Conservation (phyloP, 2,797 vertebrate species). For the Diplodus sargus region DNA sequence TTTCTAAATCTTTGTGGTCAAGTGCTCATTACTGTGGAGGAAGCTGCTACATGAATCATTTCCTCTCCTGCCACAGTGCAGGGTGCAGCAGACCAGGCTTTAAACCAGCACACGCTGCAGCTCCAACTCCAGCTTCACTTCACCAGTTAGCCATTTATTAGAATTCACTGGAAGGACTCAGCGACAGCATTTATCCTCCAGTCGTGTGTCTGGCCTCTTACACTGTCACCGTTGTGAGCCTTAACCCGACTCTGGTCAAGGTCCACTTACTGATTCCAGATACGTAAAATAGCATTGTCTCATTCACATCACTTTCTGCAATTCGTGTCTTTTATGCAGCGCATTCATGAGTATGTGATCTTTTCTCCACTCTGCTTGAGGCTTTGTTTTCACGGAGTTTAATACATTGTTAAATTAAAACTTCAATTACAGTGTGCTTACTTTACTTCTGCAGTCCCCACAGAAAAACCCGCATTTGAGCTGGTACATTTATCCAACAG, state of each 20-base stretch:
- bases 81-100: constrained; percentile 18
- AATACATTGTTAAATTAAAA: neutral
- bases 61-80: constrained; percentile 16
- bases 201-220: constrained; percentile 2
- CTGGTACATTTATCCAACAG: neutral
- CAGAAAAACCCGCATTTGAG: constrained; percentile 1
- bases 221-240: constrained; percentile 4
- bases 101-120: neutral
- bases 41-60: neutral
- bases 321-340: neutral
- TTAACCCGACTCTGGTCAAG: constrained; percentile 1
- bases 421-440: neutral
- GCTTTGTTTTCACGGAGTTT: constrained; percentile 15
- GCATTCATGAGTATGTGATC: neutral
- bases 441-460: neutral
- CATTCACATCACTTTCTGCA: constrained; percentile 13
- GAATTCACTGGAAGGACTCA: constrained; percentile 22
- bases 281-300: neutral
- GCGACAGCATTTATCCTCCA: constrained; percentile 32
- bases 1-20: constrained; percentile 21
- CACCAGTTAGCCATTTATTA: constrained; percentile 34
- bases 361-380: neutral
- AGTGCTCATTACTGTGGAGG: constrained; percentile 9
- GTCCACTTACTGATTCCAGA: neutral
- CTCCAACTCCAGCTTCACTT: constrained; percentile 22